Evolutionary conservation across 1,140 invertebrate genomes (phyloP), one percentile per base, ranked within the genome.

Genomic region (Caenorhabditis latens): DNA sequence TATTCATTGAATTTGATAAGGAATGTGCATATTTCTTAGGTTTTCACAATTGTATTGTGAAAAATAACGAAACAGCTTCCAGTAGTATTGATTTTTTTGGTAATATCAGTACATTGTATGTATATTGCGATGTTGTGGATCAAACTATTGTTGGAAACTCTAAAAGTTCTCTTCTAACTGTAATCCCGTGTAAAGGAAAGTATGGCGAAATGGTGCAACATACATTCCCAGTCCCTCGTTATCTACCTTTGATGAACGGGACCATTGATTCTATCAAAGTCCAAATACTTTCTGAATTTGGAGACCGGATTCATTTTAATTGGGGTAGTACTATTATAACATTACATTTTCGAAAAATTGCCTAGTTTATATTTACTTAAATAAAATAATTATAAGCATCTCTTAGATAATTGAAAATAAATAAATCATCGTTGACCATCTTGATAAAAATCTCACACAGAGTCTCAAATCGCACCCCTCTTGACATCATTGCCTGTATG

Each of bases 11-110:
- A 58, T 58, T 58, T n/a, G 55, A 58, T n/a, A 58, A 58, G 55
- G 55, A 58, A n/a, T 58, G 55, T 58, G 55, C 55, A n/a, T 58
- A 58, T n/a, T 58, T 58, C 19, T 58, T 58, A 58, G 55, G 55
- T 16, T 58, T 58, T n/a, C 55, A 58, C 13, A 58, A 58, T 19
- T 58, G 55, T 58, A 58, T 58, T 19, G 55, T 58, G 55, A 58
- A 19, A 58, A n/a, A 58, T 58, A 58, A 58, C 19, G 19, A 11
- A 7, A 6, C 19, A n/a, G 55, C 55, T 58, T 58, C 55, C 9
- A 58, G 55, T 58, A 58, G 14, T 58, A 58, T 58, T 16, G 55
- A 58, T 8, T 58, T 58, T 58, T 58, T 58, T 32, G 55, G 55
- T 16, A 58, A 58, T 58, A 58, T 58, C 19, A 58, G 13, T n/a